Evolutionary conservation across 2,797 vertebrate genomes (phyloP).

Genomic region (Vespertilio murinus): DNA sequence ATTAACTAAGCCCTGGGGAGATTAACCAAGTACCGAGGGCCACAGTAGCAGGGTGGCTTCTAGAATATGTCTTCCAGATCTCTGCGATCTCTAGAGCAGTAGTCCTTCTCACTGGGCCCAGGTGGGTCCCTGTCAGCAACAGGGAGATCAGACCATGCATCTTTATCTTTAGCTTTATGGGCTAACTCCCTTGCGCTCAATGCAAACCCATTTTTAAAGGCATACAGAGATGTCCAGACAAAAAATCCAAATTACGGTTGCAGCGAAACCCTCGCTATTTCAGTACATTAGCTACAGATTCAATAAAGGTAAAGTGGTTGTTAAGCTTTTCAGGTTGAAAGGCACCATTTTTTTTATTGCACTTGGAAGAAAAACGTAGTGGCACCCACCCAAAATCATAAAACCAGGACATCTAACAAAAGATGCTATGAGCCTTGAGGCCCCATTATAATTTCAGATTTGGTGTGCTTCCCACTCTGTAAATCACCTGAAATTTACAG

Average conservation of each 20-base stretch:
- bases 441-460: constrained; percentile 70
- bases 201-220: constrained; percentile 59
- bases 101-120: neutral
- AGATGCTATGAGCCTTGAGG: constrained; percentile 63
- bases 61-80: neutral
- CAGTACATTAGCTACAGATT: constrained; percentile 65
- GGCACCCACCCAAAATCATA: constrained; percentile 69
- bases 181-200: constrained; percentile 32
- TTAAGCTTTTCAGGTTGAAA: constrained; percentile 74
- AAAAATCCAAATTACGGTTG: constrained; percentile 65
- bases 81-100: neutral
- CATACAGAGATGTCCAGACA: constrained; percentile 49
- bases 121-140: neutral
- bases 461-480: constrained; percentile 63
- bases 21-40: neutral
- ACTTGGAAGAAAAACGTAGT: constrained; percentile 67
- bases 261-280: constrained; percentile 58
- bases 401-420: constrained; percentile 65
- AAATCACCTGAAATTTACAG: constrained; percentile 77
- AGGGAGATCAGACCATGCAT: neutral
- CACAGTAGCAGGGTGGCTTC: neutral
- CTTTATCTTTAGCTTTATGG: constrained; percentile 48
- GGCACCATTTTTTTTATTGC: constrained; percentile 71
- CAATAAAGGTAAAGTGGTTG: constrained; percentile 74
- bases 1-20: neutral